Evolutionary conservation across 2,797 vertebrate genomes (phyloP), one percentile per base, ranked within the genome.

Genomic region (Pempheris klunzingeri): DNA sequence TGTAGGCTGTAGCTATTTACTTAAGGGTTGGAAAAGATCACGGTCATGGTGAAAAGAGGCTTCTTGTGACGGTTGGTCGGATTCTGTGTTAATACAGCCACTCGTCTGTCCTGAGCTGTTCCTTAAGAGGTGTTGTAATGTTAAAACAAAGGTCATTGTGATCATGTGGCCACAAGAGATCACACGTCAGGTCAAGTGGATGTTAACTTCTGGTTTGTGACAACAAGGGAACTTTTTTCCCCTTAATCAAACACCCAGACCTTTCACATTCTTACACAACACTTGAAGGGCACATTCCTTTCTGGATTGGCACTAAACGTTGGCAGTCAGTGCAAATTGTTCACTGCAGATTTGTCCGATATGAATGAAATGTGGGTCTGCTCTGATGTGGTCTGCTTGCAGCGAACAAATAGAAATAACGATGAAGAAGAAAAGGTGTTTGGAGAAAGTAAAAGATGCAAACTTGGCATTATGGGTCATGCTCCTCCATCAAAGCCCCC

Each of bases 401-500:
- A 54, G 20, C 20, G 6, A 60, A 60, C 18, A 24, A 38, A 38
- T 28, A 39, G 4, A 38, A 49, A 17, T 11, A 30, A 17, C 10
- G 18, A 38, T 55, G 0, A 50, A 34, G 28, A 52, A 13, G 30
- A 60, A 13, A 4, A 47, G 17, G 5, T 41, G 15, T 43, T 44
- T 43, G 2, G 22, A 26, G 26, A 41, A 70, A 66, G 41, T 59
- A n/a, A 64, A 69, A 26, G 5, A 69, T 64, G 22, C 24, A 49
- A 57, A 20, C n/a, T 53, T 49, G 30, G 39, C 22, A 24, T 49
- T 24, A 49, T 32, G 46, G 52, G 28, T 41, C 24, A 57, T 59
- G 28, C 46, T 55, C 24, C 52, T 15, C 59, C 64, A n/a, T n/a
- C n/a, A n/a, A n/a, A n/a, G n/a, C 64, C 20, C 32, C 18, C 49